phyloP scores from a whole-genome alignment of 2,888 invertebrate genomes.

The Hylaea fasciaria region DNA sequence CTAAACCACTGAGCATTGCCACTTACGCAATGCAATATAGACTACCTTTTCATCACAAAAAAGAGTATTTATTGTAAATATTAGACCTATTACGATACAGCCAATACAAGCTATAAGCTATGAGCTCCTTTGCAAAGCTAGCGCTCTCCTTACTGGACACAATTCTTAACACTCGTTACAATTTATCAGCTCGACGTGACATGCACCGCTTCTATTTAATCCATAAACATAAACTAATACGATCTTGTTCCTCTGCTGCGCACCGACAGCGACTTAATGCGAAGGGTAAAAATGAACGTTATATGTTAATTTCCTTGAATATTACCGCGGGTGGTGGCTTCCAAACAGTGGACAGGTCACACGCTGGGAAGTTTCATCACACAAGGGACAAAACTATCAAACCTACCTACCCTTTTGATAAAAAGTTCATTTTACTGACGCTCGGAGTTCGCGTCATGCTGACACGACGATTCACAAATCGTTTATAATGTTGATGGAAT shows the following conservation, averaged over 20 bases:
- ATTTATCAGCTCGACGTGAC: conserved; percentile 57
- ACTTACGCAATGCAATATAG: no score
- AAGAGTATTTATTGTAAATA: no score
- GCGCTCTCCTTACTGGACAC: conserved; percentile 7
- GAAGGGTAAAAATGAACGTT: conserved; percentile 67
- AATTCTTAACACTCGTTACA: conserved; percentile 21
- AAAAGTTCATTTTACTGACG: conserved; percentile 52
- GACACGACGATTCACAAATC: conserved; percentile 80
- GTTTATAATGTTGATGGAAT: conserved; percentile 65
- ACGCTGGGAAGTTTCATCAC: conserved; percentile 80
- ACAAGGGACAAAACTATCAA: conserved; percentile 70
- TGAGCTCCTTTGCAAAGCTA: not conserved
- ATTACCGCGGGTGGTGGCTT: conserved; percentile 70
- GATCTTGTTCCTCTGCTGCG: conserved; percentile 54
- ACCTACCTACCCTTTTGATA: conserved; percentile 59
- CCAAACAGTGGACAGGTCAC: conserved; percentile 72
- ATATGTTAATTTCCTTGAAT: conserved; percentile 68
- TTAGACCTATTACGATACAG: no score
- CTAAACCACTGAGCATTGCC: no score
- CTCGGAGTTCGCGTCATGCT: conserved; percentile 73
- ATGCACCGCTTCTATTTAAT: conserved; percentile 53
- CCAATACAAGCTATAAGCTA: no score
- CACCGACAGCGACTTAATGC: conserved; percentile 50
- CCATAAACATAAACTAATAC: conserved; percentile 62
- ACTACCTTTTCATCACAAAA: no score